Percentiles rank a stretch among this genome's conserved stretches.
phyloP scores from a whole-genome alignment of 2,797 vertebrate genomes.

The Cossypha polioptera region DNA sequence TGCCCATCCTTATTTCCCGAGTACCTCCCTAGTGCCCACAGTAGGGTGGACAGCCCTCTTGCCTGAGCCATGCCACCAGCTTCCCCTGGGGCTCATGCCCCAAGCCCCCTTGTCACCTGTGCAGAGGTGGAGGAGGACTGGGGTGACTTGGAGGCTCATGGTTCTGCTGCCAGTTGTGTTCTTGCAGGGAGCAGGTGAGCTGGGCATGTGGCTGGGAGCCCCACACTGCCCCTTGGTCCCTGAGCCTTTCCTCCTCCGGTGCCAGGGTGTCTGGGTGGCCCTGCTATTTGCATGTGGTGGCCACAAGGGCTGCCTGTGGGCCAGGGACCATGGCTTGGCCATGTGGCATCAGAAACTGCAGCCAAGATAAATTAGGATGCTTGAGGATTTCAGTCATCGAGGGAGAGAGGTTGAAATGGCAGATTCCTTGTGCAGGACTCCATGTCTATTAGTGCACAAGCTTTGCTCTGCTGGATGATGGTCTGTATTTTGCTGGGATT shows the following conservation, averaged over 20 bases:
- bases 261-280: rapidly evolving
- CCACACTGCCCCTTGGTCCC: rapidly evolving
- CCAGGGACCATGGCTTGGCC: background rate
- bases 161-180: background rate
- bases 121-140: background rate
- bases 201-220: background rate
- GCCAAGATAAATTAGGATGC: background rate
- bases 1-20: background rate
- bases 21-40: background rate
- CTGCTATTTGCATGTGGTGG: background rate
- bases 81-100: background rate
- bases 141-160: background rate
- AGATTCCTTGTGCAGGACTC: background rate
- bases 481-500: background rate
- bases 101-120: background rate
- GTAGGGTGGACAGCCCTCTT: background rate
- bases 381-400: background rate
- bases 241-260: background rate
- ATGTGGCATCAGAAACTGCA: background rate
- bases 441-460: background rate
- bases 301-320: rapidly evolving
- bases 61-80: background rate
- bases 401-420: background rate
- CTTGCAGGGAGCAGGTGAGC: background rate
- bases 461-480: background rate